These are phyloP conservation scores for Trematocara stigmaticum DNA, from an alignment of 2,113 vertebrate genomes.

Conservation along the genomic window DNA sequence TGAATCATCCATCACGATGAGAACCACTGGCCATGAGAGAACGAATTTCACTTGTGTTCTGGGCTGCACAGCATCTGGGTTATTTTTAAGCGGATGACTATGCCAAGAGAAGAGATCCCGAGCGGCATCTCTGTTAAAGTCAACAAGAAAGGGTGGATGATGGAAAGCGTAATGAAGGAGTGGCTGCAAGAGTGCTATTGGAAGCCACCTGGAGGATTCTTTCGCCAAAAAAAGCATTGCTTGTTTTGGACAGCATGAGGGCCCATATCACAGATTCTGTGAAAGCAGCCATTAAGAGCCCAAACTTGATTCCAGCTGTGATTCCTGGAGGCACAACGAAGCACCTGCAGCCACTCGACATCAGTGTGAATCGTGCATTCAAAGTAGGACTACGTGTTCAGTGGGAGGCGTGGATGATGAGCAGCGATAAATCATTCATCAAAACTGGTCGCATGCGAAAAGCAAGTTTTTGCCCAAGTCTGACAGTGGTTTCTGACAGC, in stretches of 20 bases:
- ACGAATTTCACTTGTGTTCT: not conserved
- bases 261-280: too few species aligned
- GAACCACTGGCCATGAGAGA: not conserved
- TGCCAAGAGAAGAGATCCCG: not conserved
- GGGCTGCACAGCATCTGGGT: not conserved
- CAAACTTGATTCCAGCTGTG: too few species aligned
- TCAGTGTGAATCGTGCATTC: too few species aligned
- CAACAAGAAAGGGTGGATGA: not conserved
- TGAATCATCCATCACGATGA: not conserved
- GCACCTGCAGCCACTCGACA: too few species aligned
- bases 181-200: not conserved
- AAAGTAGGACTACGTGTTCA: too few species aligned
- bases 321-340: too few species aligned
- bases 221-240: not conserved
- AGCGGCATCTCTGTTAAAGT: not conserved
- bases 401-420: too few species aligned
- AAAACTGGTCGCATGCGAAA: too few species aligned
- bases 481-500: too few species aligned
- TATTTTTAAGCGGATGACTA: not conserved
- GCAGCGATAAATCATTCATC: too few species aligned
- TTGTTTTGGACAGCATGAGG: not conserved
- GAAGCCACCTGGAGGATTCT: not conserved
- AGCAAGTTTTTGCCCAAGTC: too few species aligned
- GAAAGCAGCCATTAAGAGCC: too few species aligned
- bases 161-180: not conserved